Evolutionary conservation across 2,113 vertebrate species (phyloP).

Genomic region (Proteles cristata): DNA sequence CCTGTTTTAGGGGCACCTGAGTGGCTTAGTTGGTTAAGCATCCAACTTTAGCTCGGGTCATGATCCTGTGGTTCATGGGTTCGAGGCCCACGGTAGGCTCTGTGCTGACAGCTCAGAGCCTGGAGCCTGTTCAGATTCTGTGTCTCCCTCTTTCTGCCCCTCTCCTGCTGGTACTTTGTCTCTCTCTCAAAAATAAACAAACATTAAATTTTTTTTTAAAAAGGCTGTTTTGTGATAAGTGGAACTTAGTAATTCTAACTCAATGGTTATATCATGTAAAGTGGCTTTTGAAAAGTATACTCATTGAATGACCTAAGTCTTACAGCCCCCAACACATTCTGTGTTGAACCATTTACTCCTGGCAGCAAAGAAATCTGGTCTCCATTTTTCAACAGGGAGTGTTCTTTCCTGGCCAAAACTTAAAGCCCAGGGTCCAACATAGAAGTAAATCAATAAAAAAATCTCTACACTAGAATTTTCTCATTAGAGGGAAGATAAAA

Average conservation of each 20-base stretch:
- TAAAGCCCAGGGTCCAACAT: constrained; percentile 15
- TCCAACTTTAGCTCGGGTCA: too few species aligned
- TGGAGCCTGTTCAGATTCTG: too few species aligned
- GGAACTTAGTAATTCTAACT: constrained; percentile 8
- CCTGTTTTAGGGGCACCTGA: background rate
- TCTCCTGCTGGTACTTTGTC: too few species aligned
- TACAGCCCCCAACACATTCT: background rate
- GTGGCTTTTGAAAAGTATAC: constrained; percentile 48
- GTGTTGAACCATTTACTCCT: constrained; percentile 49
- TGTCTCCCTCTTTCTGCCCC: too few species aligned
- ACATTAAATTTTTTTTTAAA: background rate
- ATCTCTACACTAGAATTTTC: constrained; percentile 20
- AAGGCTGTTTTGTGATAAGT: constrained; percentile 23
- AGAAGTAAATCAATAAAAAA: constrained; percentile 66
- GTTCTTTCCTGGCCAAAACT: constrained; percentile 58
- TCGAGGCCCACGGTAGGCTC: too few species aligned
- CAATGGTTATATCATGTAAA: constrained; percentile 28
- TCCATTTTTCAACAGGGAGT: constrained; percentile 13
- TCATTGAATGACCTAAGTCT: constrained; percentile 28
- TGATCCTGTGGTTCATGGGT: too few species aligned
- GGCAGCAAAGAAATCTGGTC: constrained; percentile 45
- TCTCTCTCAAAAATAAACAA: too few species aligned
- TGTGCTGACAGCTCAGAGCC: too few species aligned
- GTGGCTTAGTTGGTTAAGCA: too few species aligned
- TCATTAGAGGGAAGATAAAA: constrained; percentile 28